Conservation (phyloP, 2,888 invertebrate genomes). For the Eumacrocentrus americanus region DNA sequence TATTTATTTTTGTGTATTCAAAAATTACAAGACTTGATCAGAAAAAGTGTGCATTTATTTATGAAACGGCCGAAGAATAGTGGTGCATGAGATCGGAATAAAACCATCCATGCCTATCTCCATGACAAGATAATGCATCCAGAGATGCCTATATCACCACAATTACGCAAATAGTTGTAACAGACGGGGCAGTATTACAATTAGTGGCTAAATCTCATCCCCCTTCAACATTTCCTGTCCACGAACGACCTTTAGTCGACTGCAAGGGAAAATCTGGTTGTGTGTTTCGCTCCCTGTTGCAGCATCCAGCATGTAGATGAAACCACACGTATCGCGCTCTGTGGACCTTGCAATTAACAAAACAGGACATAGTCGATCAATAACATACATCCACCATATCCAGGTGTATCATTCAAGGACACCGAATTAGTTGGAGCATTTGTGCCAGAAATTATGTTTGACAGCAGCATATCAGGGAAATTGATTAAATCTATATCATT, state of each 20-base stretch:
- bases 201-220: slow-evolving; percentile 55
- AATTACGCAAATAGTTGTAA: slow-evolving; percentile 52
- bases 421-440: no score
- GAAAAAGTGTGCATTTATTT: no score
- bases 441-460: no score
- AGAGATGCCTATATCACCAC: slow-evolving; percentile 44
- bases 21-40: no score
- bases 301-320: slow-evolving; percentile 39
- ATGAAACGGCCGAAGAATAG: no score
- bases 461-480: no score
- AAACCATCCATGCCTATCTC: no score
- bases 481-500: no score
- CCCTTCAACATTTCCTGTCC: slow-evolving; percentile 30
- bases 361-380: slow-evolving; percentile 59
- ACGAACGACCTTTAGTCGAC: slow-evolving; percentile 16
- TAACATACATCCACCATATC: slow-evolving; percentile 38
- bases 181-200: slow-evolving; percentile 55
- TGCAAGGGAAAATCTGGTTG: slow-evolving; percentile 6
- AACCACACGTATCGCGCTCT: slow-evolving; percentile 55
- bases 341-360: slow-evolving; percentile 59
- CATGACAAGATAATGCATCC: neutral
- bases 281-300: neutral
- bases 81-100: no score
- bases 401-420: no score
- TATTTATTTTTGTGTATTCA: no score